phyloP scores from a whole-genome alignment of 1,140 invertebrate species.

The Eufriesea mexicana region DNA sequence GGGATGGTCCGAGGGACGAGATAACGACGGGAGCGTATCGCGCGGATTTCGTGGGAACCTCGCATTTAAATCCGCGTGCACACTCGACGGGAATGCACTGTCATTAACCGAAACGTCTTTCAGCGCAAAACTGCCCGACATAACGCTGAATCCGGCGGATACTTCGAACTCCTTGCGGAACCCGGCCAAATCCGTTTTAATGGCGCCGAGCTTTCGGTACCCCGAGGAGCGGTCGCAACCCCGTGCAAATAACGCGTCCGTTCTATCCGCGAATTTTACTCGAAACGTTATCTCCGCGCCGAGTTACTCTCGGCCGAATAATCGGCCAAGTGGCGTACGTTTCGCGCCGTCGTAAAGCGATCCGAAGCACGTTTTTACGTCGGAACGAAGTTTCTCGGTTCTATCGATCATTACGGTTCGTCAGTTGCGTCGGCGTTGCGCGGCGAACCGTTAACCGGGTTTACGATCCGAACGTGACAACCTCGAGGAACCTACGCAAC shows the following conservation, averaged over 20 bases:
- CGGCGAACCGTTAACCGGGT: background rate
- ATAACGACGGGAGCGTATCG: background rate
- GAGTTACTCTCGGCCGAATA: no score
- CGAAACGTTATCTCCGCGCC: no score
- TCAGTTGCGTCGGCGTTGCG: background rate
- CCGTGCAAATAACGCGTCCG: background rate
- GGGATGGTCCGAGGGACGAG: background rate
- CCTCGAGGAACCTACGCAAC: background rate
- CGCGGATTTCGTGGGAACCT: background rate
- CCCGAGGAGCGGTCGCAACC: background rate
- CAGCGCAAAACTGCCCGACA: background rate
- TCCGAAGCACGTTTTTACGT: background rate
- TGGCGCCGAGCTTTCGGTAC: background rate
- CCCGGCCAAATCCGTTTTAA: slow-evolving; percentile 1
- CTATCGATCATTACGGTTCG: slow-evolving; percentile 4
- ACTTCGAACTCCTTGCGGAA: background rate
- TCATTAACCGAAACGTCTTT: slow-evolving; percentile 28
- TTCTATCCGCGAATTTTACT: background rate
- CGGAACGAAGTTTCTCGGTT: background rate
- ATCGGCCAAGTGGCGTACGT: background rate
- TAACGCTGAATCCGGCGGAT: background rate
- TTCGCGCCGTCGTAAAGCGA: background rate
- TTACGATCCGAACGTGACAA: slow-evolving; percentile 14
- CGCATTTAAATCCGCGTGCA: background rate
- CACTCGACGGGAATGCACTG: slow-evolving; percentile 9